Base-by-base conservation (phyloP, 2,797 vertebrate genomes). In the Halcyon badia region DNA sequence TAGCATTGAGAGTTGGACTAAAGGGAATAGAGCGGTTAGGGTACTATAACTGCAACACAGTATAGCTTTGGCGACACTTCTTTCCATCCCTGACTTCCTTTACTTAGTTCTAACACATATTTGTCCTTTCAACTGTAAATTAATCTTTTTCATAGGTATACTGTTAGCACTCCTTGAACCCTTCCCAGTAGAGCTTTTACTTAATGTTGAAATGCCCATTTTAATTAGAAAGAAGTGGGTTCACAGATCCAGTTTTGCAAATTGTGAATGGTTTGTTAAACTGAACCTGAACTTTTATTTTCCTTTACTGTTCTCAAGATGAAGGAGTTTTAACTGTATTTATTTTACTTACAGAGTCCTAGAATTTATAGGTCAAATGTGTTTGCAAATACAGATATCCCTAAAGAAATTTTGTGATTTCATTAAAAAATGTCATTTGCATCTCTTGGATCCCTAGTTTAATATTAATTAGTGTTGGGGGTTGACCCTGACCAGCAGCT, bases 361-460 rank as follows among this genome's bases (percentile, higher is more conserved):
- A 92, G 83, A 73, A 95, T 92, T 82, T 94, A 92, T 84, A 84
- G 80, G 30, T 87, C 70, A 73, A 73, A 86, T 42, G 12, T 26
- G 4, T 30, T 73, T 41, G 6, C 9, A 12, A 52, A 78, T 69
- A 37, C 3, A 90, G 1, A 46, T 28, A 31, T 37, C 16, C 35
- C n/a, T 92, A 80, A 87, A 80, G 49, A 91, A 96, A 83, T 86
- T 58, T 96, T 91, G 57, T 82, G 19, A 77, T 93, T 96, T 89
- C 52, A 70, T 94, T 96, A 83, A 96, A 83, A 96, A 78, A 58
- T 19, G 25, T 70, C 18, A 77, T 94, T 96, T 97, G 93, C 31
- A 85, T 92, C 97, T 93, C 68, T 73, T 94, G n/a, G 30, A 92
- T 93, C 60, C 65, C 52, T 88, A 83, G 51, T 90, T 94, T 95